phyloP scores from a whole-genome alignment of 2,113 vertebrate species.

The Notiomystis cincta region DNA sequence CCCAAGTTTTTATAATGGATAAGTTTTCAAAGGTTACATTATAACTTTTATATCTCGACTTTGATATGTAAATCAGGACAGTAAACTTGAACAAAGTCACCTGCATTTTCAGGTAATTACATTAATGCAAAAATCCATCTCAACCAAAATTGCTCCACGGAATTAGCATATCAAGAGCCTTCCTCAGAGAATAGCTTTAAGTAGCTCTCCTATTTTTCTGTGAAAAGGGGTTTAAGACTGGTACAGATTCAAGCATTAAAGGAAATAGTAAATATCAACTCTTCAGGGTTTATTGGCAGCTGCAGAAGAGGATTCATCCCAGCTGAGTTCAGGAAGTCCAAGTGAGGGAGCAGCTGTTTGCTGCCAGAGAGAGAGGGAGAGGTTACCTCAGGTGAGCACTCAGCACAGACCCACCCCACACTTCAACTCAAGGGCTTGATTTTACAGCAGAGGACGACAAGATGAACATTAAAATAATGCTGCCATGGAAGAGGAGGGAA shows the following conservation, averaged over 20 bases:
- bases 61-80: slow-evolving; percentile 55
- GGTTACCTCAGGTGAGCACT: neutral
- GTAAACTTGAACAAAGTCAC: slow-evolving; percentile 59
- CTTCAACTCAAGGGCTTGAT: neutral
- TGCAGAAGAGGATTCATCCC: neutral
- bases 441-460: neutral
- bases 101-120: slow-evolving; percentile 61
- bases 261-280: slow-evolving; percentile 17
- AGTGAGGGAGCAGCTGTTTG: neutral
- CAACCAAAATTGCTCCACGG: neutral
- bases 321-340: accelerated
- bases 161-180: slow-evolving; percentile 61
- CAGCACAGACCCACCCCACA: neutral
- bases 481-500: neutral
- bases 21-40: slow-evolving; percentile 25
- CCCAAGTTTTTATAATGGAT: neutral
- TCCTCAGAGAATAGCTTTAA: slow-evolving; percentile 30
- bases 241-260: neutral
- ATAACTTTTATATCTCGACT: slow-evolving; percentile 32
- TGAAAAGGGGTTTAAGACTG: neutral
- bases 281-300: neutral
- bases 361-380: neutral
- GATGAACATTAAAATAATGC: neutral
- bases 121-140: slow-evolving; percentile 53
- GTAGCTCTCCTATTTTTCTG: slow-evolving; percentile 16